Evolutionary conservation across 2,797 vertebrate genomes (phyloP).

Genomic region (Morus bassanus): DNA sequence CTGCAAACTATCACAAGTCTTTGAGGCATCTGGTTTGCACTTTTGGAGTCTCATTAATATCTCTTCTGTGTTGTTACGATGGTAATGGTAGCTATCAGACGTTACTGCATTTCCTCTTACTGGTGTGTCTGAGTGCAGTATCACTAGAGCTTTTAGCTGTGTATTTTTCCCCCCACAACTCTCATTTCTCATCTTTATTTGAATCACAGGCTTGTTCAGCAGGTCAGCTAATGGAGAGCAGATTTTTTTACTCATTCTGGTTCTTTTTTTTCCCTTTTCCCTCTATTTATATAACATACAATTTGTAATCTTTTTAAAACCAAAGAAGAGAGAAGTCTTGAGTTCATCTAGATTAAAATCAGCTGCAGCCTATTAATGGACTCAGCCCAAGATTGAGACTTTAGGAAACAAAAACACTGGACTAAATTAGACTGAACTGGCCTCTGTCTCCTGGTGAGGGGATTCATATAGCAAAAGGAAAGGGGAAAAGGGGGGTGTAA

Average conservation of each 20-base stretch:
- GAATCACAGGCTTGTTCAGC: conserved; percentile 50
- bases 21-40: background rate
- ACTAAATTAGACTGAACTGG: conserved; percentile 74
- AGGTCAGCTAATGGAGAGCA: conserved; percentile 63
- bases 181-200: conserved; percentile 59
- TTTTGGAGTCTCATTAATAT: background rate
- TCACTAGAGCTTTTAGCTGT: conserved; percentile 16
- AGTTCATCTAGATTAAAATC: conserved; percentile 78
- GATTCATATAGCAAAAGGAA: conserved; percentile 41
- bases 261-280: conserved; percentile 24
- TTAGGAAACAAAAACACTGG: conserved; percentile 79
- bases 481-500: conserved; percentile 27
- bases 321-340: conserved; percentile 69
- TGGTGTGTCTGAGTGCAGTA: background rate
- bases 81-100: background rate
- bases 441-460: conserved; percentile 73
- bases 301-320: conserved; percentile 78
- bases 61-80: background rate
- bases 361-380: conserved; percentile 78
- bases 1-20: background rate
- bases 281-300: conserved; percentile 70
- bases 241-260: conserved; percentile 58
- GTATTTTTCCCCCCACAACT: conserved; percentile 17
- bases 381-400: conserved; percentile 69
- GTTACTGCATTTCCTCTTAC: conserved; percentile 4